phyloP scores from a whole-genome alignment of 2,888 invertebrate genomes.

The Oasisia sp. region DNA sequence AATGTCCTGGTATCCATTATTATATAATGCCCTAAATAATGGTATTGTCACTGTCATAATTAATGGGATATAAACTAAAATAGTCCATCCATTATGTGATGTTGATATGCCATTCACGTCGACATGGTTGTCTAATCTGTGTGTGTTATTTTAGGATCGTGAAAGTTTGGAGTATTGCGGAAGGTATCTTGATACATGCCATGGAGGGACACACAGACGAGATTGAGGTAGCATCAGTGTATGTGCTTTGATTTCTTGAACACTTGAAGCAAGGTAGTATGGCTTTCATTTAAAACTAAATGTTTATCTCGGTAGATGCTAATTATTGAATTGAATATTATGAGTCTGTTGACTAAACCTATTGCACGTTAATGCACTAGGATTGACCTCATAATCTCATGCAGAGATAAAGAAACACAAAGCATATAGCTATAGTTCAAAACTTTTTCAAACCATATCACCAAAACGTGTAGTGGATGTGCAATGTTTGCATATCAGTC shows the following conservation, averaged over 20 bases:
- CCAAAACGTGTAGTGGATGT: too few species aligned
- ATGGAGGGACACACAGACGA: slow-evolving; percentile 58
- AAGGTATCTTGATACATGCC: slow-evolving; percentile 47
- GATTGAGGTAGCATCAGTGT: slow-evolving; percentile 50
- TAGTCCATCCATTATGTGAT: not conserved
- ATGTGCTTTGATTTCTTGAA: not conserved
- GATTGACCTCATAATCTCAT: too few species aligned
- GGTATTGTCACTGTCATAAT: not conserved
- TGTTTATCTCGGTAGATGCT: not conserved
- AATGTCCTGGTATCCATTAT: not conserved
- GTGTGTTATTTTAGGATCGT: slow-evolving; percentile 46
- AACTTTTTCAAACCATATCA: too few species aligned
- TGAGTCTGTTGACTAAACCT: not conserved
- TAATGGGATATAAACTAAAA: not conserved
- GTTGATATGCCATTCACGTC: not conserved
- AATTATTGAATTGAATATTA: not conserved
- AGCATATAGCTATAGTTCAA: too few species aligned
- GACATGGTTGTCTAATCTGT: not conserved
- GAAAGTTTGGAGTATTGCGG: slow-evolving; percentile 52
- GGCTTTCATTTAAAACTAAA: not conserved
- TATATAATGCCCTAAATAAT: not conserved
- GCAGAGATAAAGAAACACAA: too few species aligned
- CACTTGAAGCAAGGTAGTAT: not conserved
- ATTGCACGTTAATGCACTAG: not conserved
- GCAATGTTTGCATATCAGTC: too few species aligned